A percentile compares a stretch with the other conserved stretches of the same genome.
Conservation (phyloP, 2,888 invertebrate species). For the Gerris lacustris region DNA sequence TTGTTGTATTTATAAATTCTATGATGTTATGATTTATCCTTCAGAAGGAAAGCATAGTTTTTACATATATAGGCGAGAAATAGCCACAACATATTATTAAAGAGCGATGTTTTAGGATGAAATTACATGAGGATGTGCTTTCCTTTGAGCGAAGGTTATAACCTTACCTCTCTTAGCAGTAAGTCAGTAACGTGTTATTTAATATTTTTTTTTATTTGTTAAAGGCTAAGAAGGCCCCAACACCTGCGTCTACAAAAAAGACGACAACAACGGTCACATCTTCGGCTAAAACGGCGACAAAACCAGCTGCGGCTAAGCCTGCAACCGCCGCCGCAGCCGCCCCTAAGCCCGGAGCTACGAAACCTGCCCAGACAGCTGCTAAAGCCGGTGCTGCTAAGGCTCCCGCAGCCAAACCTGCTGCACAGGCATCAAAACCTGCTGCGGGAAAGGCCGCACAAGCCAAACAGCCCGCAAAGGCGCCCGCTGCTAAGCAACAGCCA, state of each 20-base stretch:
- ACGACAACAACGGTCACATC: conserved; percentile 22
- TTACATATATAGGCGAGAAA: background rate
- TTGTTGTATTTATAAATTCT: too few species aligned
- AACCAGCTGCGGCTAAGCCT: conserved; percentile 21
- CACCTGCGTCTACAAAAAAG: conserved; percentile 21
- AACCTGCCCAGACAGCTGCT: conserved; percentile 22
- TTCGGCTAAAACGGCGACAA: conserved; percentile 22
- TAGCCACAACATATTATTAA: background rate
- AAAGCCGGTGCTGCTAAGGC: conserved; percentile 36
- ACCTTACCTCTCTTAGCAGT: too few species aligned
- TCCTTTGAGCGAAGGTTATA: too few species aligned
- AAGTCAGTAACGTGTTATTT: too few species aligned
- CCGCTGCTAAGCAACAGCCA: conserved; percentile 22
- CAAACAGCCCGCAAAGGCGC: conserved; percentile 19
- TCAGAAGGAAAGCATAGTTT: background rate
- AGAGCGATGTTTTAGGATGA: background rate
- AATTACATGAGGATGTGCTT: too few species aligned
- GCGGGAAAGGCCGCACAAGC: conserved; percentile 33
- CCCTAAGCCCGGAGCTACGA: conserved; percentile 21
- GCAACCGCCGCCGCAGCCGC: conserved; percentile 22
- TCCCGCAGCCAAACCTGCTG: conserved; percentile 42
- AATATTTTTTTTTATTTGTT: too few species aligned
- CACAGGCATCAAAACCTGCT: conserved; percentile 26
- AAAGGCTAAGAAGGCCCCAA: conserved; percentile 9
- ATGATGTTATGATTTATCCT: background rate